Evolutionary conservation across 2,113 vertebrate species (phyloP).

Genomic region (Pedetes capensis): DNA sequence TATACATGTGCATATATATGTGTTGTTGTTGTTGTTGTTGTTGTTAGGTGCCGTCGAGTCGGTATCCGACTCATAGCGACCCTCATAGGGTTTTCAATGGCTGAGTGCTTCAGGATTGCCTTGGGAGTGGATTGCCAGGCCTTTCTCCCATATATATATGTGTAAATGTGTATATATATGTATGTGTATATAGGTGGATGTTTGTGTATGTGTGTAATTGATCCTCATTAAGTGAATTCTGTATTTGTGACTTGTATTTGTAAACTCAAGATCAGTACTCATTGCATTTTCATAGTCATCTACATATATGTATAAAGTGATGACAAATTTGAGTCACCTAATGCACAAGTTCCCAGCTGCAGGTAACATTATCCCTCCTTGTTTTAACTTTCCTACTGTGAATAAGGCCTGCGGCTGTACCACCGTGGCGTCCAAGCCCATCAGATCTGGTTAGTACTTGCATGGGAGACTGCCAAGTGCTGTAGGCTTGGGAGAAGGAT

Average conservation of each 20-base stretch:
- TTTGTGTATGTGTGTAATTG: not conserved
- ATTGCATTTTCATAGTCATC: rapidly evolving
- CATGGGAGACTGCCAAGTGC: too few relatives aligned
- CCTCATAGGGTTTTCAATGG: too few relatives aligned
- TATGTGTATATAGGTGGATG: rapidly evolving
- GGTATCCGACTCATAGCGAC: too few relatives aligned
- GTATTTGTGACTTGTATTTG: not conserved
- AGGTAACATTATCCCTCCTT: not conserved
- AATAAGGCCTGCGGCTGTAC: too few relatives aligned
- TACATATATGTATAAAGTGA: not conserved
- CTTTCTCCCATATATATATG: not conserved
- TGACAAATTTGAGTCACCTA: not conserved
- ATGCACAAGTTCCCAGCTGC: not conserved
- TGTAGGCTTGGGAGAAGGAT: too few relatives aligned
- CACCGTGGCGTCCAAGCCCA: too few relatives aligned
- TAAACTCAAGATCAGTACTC: not conserved
- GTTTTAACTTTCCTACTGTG: not conserved
- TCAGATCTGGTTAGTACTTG: too few relatives aligned
- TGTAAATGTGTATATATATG: not conserved
- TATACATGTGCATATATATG: not conserved
- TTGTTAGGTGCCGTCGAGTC: too few relatives aligned
- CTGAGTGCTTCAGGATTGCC: too few relatives aligned
- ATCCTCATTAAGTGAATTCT: not conserved
- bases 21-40: too few relatives aligned
- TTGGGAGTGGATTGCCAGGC: too few relatives aligned